These are phyloP conservation scores for Zapornia atra DNA, from an alignment of 2,113 vertebrate genomes.

Conservation along the genomic window DNA sequence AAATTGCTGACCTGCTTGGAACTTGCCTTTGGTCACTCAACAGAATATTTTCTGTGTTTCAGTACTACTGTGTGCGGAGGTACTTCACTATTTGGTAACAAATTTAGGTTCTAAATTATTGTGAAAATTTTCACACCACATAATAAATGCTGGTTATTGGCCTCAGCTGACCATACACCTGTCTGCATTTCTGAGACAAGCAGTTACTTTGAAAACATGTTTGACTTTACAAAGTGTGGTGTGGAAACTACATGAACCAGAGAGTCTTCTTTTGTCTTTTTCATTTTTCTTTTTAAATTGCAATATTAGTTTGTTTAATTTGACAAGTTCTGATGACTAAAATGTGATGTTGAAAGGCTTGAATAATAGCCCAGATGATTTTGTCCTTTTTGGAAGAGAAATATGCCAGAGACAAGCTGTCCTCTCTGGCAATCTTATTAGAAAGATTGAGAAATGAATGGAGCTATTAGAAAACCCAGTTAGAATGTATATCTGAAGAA, in stretches of 20 bases:
- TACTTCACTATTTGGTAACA: not conserved
- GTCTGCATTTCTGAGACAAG: not conserved
- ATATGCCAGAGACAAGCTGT: constrained; percentile 33
- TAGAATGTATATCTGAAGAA: constrained; percentile 46
- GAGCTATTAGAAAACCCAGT: constrained; percentile 9
- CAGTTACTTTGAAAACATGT: not conserved
- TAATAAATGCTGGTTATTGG: not conserved
- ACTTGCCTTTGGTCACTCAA: not conserved
- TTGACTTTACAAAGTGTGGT: not conserved
- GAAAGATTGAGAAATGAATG: constrained; percentile 53
- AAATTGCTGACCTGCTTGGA: not conserved
- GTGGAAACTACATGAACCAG: not conserved
- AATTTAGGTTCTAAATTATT: not conserved
- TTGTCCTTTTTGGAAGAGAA: constrained; percentile 52
- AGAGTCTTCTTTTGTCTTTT: not conserved
- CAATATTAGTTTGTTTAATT: constrained; percentile 55
- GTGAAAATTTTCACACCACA: not conserved
- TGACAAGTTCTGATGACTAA: constrained; percentile 28
- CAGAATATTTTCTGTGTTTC: not conserved
- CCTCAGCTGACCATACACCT: not conserved
- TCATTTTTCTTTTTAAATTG: constrained; percentile 14
- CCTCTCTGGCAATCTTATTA: constrained; percentile 39
- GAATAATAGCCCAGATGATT: constrained; percentile 23
- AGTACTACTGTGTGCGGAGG: fast-evolving
- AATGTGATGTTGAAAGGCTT: not conserved